Conservation (phyloP, 2,113 vertebrate genomes). For the Gila orcuttii region DNA sequence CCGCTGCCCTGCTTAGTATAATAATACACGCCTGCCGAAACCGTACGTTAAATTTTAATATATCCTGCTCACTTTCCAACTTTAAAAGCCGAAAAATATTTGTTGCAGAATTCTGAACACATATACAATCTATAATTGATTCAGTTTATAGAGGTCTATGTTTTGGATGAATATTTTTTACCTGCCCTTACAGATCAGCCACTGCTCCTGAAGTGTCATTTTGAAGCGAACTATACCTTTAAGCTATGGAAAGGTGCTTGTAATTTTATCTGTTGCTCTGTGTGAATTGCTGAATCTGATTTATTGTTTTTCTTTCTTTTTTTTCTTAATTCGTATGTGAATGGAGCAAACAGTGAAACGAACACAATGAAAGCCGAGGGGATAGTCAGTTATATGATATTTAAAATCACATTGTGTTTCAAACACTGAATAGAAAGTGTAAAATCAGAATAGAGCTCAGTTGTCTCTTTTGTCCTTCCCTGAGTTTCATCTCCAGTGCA, state of each 20-base stretch:
- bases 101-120: too few relatives aligned
- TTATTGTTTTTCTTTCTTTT: background rate
- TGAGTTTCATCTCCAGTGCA: conserved; percentile 25
- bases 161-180: too few relatives aligned
- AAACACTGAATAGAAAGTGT: conserved; percentile 4
- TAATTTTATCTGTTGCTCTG: conserved; percentile 11
- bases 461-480: conserved; percentile 46
- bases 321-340: background rate
- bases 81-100: too few relatives aligned
- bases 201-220: background rate
- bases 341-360: background rate
- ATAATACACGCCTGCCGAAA: too few relatives aligned
- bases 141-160: too few relatives aligned
- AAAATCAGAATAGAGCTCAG: background rate
- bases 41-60: too few relatives aligned
- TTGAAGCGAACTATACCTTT: background rate
- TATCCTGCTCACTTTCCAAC: too few relatives aligned
- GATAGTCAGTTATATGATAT: background rate
- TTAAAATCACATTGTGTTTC: background rate
- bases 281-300: background rate
- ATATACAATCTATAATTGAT: too few relatives aligned
- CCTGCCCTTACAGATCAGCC: too few relatives aligned
- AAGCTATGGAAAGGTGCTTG: background rate
- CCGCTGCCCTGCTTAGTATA: too few relatives aligned
- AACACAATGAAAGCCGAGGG: background rate